Conservation (phyloP, 2,797 vertebrate genomes). For the Bucorvus abyssinicus region DNA sequence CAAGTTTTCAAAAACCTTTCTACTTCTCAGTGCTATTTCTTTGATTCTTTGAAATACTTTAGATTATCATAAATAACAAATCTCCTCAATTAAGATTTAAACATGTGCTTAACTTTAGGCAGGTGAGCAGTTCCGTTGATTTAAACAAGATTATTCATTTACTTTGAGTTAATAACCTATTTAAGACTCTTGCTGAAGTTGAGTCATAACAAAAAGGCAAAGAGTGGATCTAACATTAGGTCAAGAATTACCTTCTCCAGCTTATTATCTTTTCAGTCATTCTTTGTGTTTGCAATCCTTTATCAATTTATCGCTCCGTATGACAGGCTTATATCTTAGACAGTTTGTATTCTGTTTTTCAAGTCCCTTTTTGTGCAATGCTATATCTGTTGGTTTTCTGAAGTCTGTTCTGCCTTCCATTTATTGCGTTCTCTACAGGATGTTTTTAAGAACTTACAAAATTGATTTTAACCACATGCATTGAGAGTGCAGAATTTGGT, state of each 20-base stretch:
- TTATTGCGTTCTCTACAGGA: slow-evolving; percentile 4
- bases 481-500: slow-evolving; percentile 48
- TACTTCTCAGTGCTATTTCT: background rate
- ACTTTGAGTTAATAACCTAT: background rate
- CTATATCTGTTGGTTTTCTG: background rate
- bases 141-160: slow-evolving; percentile 5
- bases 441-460: slow-evolving; percentile 52
- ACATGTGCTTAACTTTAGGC: background rate
- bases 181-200: background rate
- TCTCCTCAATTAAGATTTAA: slow-evolving; percentile 4
- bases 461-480: slow-evolving; percentile 45
- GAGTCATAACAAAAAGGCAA: slow-evolving; percentile 53
- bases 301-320: background rate
- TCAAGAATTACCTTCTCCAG: slow-evolving; percentile 33
- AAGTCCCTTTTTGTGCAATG: slow-evolving; percentile 13
- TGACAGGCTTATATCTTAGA: background rate
- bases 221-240: slow-evolving; percentile 35
- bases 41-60: slow-evolving; percentile 52
- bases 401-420: slow-evolving; percentile 10
- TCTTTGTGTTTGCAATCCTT: slow-evolving; percentile 52
- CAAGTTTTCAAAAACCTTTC: background rate
- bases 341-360: slow-evolving; percentile 46
- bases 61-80: slow-evolving; percentile 49
- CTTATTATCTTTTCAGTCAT: slow-evolving; percentile 23
- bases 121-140: background rate